These are phyloP conservation scores for Lepidurus packardi DNA, from an alignment of 1,140 invertebrate genomes.

Conservation along the genomic window DNA sequence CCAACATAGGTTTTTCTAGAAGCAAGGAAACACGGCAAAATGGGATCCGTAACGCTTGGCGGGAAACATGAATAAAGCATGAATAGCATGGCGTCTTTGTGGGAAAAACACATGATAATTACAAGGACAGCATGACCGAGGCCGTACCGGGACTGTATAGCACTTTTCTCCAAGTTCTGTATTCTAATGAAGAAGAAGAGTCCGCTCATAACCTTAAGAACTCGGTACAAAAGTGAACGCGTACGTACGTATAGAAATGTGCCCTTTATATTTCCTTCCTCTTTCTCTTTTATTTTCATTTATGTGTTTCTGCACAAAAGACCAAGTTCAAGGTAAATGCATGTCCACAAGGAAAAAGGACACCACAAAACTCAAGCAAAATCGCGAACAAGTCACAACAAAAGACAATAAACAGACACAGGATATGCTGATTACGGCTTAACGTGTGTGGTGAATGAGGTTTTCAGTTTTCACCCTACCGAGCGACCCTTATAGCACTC, in stretches of 20 bases:
- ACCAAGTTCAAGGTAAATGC: background rate
- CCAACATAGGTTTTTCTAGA: too few relatives aligned
- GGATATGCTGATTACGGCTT: background rate
- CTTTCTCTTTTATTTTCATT: background rate
- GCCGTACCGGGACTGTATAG: background rate
- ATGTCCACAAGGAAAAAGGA: background rate
- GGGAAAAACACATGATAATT: slow-evolving; percentile 2
- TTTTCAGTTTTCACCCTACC: background rate
- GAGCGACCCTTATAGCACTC: background rate
- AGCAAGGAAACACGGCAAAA: slow-evolving; percentile 14
- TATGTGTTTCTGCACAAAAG: background rate
- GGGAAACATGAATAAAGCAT: slow-evolving; percentile 19
- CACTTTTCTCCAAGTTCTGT: background rate
- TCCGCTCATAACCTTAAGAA: too few relatives aligned
- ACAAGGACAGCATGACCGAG: slow-evolving; percentile 4
- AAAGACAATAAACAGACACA: background rate
- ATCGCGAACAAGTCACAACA: background rate
- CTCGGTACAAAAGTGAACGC: too few relatives aligned
- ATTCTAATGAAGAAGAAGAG: too few relatives aligned
- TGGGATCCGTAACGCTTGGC: slow-evolving; percentile 9
- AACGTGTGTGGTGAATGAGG: background rate
- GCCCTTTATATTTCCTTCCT: background rate
- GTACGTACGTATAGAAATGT: background rate
- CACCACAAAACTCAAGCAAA: background rate
- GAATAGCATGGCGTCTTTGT: slow-evolving; percentile 11